Evolutionary conservation across 2,113 vertebrate species (phyloP).

Genomic region (Mystacornis crossleyi): DNA sequence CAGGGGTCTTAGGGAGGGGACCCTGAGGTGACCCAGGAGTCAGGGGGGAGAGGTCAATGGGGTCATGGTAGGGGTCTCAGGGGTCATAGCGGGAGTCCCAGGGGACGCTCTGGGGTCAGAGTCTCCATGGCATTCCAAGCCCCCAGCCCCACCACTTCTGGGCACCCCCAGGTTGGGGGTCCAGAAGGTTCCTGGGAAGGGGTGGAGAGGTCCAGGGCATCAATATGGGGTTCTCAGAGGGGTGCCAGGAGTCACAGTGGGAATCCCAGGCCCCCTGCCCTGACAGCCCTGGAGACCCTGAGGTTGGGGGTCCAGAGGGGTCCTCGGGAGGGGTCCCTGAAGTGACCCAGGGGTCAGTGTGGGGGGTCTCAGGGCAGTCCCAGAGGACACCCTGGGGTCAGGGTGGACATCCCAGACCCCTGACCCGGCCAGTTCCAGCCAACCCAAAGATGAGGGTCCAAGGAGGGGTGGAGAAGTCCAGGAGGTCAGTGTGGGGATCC

Average conservation of each 20-base stretch:
- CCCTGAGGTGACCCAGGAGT: background rate
- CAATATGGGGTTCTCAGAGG: background rate
- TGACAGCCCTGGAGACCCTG: background rate
- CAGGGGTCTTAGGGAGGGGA: background rate
- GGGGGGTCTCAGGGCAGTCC: background rate
- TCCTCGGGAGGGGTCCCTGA: background rate
- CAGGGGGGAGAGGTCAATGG: background rate
- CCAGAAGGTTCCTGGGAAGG: background rate
- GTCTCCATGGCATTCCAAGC: background rate
- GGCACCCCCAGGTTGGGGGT: background rate
- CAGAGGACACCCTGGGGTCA: background rate
- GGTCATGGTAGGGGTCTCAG: background rate
- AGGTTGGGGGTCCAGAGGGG: too few species aligned
- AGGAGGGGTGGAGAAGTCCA: background rate
- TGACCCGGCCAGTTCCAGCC: rapidly evolving
- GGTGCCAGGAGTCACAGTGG: background rate
- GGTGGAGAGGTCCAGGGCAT: background rate
- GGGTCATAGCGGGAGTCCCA: background rate
- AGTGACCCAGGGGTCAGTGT: background rate
- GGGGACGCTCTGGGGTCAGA: background rate
- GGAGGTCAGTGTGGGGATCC: background rate
- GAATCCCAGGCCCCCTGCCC: background rate
- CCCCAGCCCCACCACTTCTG: rapidly evolving
- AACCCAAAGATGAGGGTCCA: background rate
- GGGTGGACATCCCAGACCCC: background rate